Percentiles rank a stretch among this genome's conserved stretches.
These are phyloP conservation scores for Lycaena phlaeas DNA, from an alignment of 2,888 invertebrate genomes.

Conservation along the genomic window DNA sequence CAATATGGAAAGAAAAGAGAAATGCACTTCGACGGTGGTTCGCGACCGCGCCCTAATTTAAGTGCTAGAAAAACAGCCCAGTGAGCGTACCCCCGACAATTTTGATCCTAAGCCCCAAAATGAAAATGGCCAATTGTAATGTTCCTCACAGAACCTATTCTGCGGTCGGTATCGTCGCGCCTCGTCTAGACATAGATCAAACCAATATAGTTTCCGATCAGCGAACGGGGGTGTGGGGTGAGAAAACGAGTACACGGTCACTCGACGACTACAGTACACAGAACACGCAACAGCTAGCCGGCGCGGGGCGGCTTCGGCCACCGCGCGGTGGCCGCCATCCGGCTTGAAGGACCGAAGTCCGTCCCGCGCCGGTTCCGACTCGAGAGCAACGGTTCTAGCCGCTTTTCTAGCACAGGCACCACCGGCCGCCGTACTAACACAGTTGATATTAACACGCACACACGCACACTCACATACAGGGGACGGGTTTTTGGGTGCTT, in stretches of 20 bases:
- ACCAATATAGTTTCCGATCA: constrained; percentile 67
- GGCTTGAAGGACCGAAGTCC: no score
- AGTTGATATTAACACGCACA: constrained; percentile 45
- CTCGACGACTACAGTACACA: constrained; percentile 71
- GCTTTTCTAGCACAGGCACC: constrained; percentile 70
- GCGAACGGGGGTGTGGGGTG: constrained; percentile 48
- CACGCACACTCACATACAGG: constrained; percentile 65
- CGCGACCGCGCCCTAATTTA: constrained; percentile 67
- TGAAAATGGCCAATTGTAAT: constrained; percentile 69
- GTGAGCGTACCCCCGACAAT: constrained; percentile 62
- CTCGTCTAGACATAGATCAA: constrained; percentile 67
- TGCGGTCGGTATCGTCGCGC: constrained; percentile 64
- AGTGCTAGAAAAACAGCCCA: constrained; percentile 82
- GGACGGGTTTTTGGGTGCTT: constrained; percentile 31
- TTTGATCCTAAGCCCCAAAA: constrained; percentile 56
- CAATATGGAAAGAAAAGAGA: constrained; percentile 73
- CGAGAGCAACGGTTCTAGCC: constrained; percentile 51
- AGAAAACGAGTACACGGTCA: constrained; percentile 55
- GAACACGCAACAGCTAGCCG: constrained; percentile 55
- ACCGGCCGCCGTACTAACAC: constrained; percentile 40
- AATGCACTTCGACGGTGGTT: constrained; percentile 64
- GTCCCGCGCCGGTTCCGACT: constrained; percentile 24
- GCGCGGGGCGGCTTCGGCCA: constrained; percentile 25
- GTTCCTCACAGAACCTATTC: constrained; percentile 74
- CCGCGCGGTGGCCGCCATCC: constrained; percentile 7